These are phyloP conservation scores for Nephila pilipes DNA, from an alignment of 1,140 invertebrate species.

Conservation along the genomic window DNA sequence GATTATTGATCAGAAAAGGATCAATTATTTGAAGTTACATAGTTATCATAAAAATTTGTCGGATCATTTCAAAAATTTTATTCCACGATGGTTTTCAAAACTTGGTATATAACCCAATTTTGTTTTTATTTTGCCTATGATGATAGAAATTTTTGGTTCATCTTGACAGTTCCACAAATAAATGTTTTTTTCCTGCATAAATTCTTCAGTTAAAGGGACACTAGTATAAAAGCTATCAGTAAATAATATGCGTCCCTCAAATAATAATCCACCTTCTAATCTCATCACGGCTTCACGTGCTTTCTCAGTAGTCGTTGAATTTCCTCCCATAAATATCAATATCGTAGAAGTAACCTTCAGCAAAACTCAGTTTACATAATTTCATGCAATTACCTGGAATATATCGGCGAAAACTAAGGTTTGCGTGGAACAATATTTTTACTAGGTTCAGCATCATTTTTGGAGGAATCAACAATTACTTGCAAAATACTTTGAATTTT, in stretches of 20 bases:
- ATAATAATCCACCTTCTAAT: background rate
- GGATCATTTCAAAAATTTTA: too few species aligned
- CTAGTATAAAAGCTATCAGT: constrained; percentile 4
- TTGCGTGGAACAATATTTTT: constrained; percentile 80
- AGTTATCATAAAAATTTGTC: too few species aligned
- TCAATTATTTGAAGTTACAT: too few species aligned
- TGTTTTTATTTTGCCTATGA: too few species aligned
- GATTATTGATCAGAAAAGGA: too few species aligned
- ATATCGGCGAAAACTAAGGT: constrained; percentile 80
- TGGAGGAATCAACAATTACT: constrained; percentile 79
- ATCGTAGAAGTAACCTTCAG: constrained; percentile 52
- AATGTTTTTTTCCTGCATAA: too few species aligned
- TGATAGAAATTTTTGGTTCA: too few species aligned
- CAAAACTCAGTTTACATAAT: constrained; percentile 51
- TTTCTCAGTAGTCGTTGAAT: background rate
- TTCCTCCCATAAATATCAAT: constrained; percentile 44
- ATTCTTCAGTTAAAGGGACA: background rate
- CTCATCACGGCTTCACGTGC: background rate
- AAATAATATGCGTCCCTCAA: constrained; percentile 9
- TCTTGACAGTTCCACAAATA: too few species aligned
- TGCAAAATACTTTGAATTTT: constrained; percentile 80
- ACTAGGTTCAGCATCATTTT: constrained; percentile 79
- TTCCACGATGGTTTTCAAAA: too few species aligned
- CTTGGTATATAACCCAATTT: too few species aligned
- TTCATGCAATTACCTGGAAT: constrained; percentile 79